phyloP scores from a whole-genome alignment of 2,113 vertebrate genomes.

The Forbesichthys papilliferus region DNA sequence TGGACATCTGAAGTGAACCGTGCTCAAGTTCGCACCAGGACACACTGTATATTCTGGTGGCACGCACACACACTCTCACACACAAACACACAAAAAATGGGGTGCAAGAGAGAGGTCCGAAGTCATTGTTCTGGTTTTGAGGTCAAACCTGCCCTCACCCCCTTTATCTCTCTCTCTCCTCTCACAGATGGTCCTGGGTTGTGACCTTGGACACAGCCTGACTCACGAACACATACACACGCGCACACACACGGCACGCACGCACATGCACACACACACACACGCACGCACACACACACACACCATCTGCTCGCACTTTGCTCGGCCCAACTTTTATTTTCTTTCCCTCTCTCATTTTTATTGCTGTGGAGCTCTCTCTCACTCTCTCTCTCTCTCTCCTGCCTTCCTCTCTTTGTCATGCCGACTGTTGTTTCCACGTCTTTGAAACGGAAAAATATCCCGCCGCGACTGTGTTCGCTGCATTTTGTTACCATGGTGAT shows the following conservation, averaged over 20 bases:
- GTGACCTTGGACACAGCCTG: slow-evolving; percentile 49
- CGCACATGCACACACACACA: slow-evolving; percentile 5
- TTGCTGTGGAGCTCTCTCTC: not conserved
- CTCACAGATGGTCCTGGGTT: slow-evolving; percentile 50
- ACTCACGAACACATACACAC: slow-evolving; percentile 22
- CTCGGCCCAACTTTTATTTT: slow-evolving; percentile 18
- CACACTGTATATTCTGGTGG: no score
- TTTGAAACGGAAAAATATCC: slow-evolving; percentile 77
- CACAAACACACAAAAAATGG: not conserved
- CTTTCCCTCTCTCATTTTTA: not conserved
- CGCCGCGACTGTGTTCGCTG: slow-evolving; percentile 59
- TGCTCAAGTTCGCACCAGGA: slow-evolving; percentile 16
- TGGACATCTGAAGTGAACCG: slow-evolving; percentile 30
- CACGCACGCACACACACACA: not conserved
- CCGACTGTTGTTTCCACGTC: slow-evolving; percentile 63
- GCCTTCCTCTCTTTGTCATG: slow-evolving; percentile 55
- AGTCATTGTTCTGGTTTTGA: not conserved
- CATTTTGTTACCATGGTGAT: slow-evolving; percentile 74
- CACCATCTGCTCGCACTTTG: slow-evolving; percentile 57
- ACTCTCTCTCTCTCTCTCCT: not conserved
- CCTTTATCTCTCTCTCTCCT: slow-evolving; percentile 16
- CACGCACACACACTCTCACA: not conserved
- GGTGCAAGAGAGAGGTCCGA: not conserved
- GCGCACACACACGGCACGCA: slow-evolving; percentile 11
- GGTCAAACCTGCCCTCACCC: slow-evolving; percentile 7